Percentiles rank a stretch among this genome's conserved stretches.
phyloP scores from a whole-genome alignment of 2,888 invertebrate species.

The Phyto melanocephala region DNA sequence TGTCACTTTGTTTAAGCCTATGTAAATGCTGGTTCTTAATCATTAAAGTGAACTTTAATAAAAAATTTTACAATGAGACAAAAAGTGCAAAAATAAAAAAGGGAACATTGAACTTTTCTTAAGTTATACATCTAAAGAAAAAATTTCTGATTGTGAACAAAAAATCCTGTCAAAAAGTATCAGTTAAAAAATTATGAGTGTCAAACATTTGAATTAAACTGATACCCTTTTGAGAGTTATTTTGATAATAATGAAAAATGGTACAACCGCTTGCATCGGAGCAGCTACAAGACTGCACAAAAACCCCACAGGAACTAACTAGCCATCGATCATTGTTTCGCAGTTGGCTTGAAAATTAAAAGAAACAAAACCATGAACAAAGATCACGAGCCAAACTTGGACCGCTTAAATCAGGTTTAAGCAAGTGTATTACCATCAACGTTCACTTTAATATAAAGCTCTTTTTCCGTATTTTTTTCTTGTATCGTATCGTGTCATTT shows the following conservation, averaged over 20 bases:
- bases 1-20: too few species aligned
- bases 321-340: constrained; percentile 54
- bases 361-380: constrained; percentile 6
- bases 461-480: background rate
- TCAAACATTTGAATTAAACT: constrained; percentile 60
- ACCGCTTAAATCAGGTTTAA: constrained; percentile 30
- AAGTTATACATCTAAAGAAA: background rate
- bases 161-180: constrained; percentile 49
- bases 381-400: constrained; percentile 61
- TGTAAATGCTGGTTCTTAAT: too few species aligned
- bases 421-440: constrained; percentile 49
- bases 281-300: constrained; percentile 16
- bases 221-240: constrained; percentile 63
- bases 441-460: constrained; percentile 13
- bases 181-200: constrained; percentile 53
- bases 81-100: too few species aligned
- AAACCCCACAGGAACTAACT: constrained; percentile 30
- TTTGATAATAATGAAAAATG: constrained; percentile 65
- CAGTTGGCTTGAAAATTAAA: background rate
- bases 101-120: background rate
- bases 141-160: constrained; percentile 49
- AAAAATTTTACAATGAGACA: too few species aligned
- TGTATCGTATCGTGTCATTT: constrained; percentile 51
- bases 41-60: too few species aligned
- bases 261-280: constrained; percentile 1